phyloP scores from a whole-genome alignment of 2,888 invertebrate genomes.

The Coenonympha glycerion region DNA sequence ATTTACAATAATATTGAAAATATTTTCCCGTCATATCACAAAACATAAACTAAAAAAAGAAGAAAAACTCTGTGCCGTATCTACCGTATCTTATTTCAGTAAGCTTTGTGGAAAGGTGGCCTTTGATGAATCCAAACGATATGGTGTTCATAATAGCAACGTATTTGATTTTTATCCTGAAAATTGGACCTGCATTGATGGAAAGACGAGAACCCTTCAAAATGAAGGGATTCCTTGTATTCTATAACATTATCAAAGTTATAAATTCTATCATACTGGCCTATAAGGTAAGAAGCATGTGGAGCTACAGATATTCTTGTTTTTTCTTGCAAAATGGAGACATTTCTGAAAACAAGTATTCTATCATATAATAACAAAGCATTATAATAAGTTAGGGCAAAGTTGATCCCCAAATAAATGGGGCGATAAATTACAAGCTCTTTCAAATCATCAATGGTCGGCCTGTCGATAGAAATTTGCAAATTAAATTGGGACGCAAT shows the following conservation, averaged over 20 bases:
- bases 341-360: too few relatives aligned
- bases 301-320: too few relatives aligned
- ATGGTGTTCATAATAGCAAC: conserved; percentile 65
- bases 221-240: conserved; percentile 75
- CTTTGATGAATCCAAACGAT: conserved; percentile 79
- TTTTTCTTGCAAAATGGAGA: too few relatives aligned
- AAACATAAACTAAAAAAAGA: too few relatives aligned
- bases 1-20: neutral
- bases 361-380: neutral
- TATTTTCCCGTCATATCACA: neutral
- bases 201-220: conserved; percentile 75
- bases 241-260: conserved; percentile 81
- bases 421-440: neutral
- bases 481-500: conserved; percentile 3
- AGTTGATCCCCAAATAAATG: neutral
- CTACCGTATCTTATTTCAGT: conserved; percentile 59
- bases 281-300: conserved; percentile 67
- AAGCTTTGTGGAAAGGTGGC: conserved; percentile 79
- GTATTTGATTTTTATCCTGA: conserved; percentile 80
- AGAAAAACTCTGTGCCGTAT: too few relatives aligned
- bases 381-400: neutral
- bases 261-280: conserved; percentile 69
- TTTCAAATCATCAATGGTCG: neutral
- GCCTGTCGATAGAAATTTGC: neutral
- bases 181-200: conserved; percentile 81